A percentile compares a stretch with the other conserved stretches of the same genome.
These are phyloP conservation scores for Semotilus atromaculatus DNA, from an alignment of 2,797 vertebrate genomes.

Conservation along the genomic window DNA sequence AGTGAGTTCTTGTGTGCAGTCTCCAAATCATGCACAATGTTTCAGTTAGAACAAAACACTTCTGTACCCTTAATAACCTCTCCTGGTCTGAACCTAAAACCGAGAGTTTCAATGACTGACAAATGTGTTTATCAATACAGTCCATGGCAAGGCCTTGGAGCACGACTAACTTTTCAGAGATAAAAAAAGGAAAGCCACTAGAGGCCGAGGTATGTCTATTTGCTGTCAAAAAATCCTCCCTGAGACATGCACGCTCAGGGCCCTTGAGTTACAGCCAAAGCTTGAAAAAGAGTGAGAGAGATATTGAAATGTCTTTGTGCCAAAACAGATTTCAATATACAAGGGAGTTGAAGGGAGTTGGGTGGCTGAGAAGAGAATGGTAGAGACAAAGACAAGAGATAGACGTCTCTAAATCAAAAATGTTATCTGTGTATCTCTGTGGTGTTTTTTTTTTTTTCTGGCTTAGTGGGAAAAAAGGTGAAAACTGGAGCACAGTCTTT, in stretches of 20 bases:
- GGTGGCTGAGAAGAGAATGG: slow-evolving; percentile 3
- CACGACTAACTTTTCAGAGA: slow-evolving; percentile 26
- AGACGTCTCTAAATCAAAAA: slow-evolving; percentile 45
- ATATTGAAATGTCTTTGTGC: slow-evolving; percentile 29
- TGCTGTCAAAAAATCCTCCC: slow-evolving; percentile 39
- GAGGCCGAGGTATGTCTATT: slow-evolving; percentile 15
- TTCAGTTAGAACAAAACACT: not conserved
- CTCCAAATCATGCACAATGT: not conserved
- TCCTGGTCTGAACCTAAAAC: slow-evolving; percentile 44
- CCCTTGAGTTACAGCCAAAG: slow-evolving; percentile 28
- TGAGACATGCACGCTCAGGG: slow-evolving; percentile 22
- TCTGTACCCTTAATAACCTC: not conserved
- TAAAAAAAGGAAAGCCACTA: slow-evolving; percentile 30
- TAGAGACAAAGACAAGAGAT: slow-evolving; percentile 19
- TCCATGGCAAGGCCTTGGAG: slow-evolving; percentile 32
- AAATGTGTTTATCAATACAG: slow-evolving; percentile 37
- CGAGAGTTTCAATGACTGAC: slow-evolving; percentile 18
- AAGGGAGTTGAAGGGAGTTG: slow-evolving; percentile 4
- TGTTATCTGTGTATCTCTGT: slow-evolving; percentile 39
- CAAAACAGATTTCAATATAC: slow-evolving; percentile 34
- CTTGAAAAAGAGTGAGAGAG: slow-evolving; percentile 23
- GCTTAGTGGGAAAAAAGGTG: not conserved
- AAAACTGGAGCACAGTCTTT: slow-evolving; percentile 25
- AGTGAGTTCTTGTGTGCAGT: not conserved
- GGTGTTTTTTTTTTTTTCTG: not conserved